A percentile compares a stretch with the other conserved stretches of the same genome.
These are phyloP conservation scores for Brachionus paranguensis DNA, from an alignment of 1,140 invertebrate genomes.

Conservation along the genomic window DNA sequence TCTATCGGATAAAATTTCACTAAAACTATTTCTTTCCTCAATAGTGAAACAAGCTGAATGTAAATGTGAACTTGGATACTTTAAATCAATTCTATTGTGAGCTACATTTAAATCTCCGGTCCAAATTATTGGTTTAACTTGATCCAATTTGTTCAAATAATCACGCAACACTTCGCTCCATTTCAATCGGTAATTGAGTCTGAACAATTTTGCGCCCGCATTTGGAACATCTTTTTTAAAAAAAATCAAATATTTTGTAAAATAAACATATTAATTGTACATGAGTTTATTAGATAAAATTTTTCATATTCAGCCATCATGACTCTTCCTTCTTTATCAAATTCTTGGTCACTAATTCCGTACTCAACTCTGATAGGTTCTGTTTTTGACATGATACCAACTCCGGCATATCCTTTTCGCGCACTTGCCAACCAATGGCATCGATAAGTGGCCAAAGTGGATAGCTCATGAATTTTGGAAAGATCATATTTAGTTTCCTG, in stretches of 20 bases:
- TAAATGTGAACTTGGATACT: constrained; percentile 83
- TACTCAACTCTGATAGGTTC: constrained; percentile 75
- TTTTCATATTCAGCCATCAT: constrained; percentile 91
- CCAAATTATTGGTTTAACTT: constrained; percentile 58
- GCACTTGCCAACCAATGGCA: constrained; percentile 58
- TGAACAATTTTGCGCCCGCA: constrained; percentile 72
- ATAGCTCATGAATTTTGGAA: constrained; percentile 71
- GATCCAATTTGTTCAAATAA: background rate
- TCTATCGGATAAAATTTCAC: background rate
- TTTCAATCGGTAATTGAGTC: constrained; percentile 72
- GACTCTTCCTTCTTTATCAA: constrained; percentile 77
- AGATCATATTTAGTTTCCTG: constrained; percentile 87
- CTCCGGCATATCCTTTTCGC: constrained; percentile 83
- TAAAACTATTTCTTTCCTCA: constrained; percentile 81
- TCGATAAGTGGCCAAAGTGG: constrained; percentile 45
- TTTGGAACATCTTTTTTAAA: constrained; percentile 65
- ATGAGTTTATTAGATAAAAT: constrained; percentile 73
- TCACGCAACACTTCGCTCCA: constrained; percentile 87
- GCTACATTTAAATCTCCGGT: constrained; percentile 96
- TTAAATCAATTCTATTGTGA: constrained; percentile 86
- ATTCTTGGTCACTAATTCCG: constrained; percentile 64
- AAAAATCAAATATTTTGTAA: constrained; percentile 38
- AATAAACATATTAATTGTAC: constrained; percentile 42
- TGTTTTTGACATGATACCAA: constrained; percentile 75
- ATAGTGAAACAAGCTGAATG: constrained; percentile 91